These are phyloP conservation scores for Suillia variegata DNA, from an alignment of 2,888 invertebrate genomes.

Conservation along the genomic window DNA sequence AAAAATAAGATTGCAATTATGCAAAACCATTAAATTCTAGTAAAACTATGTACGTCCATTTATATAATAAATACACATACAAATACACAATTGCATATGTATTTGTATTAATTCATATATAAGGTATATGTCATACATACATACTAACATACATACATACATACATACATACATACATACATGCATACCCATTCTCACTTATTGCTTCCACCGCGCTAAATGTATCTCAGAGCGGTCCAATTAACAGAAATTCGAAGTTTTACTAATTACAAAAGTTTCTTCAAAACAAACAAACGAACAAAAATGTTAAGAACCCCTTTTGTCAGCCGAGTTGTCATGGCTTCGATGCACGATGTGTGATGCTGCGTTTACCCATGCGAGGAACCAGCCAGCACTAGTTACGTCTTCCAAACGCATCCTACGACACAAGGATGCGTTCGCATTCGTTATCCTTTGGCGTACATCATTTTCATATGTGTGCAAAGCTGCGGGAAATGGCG, in stretches of 20 bases:
- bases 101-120: too few relatives aligned
- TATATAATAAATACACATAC: too few relatives aligned
- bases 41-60: too few relatives aligned
- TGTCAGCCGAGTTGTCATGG: conserved; percentile 23
- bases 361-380: conserved; percentile 39
- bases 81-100: too few relatives aligned
- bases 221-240: conserved; percentile 14
- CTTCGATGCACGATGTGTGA: background rate
- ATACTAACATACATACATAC: too few relatives aligned
- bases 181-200: too few relatives aligned
- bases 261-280: conserved; percentile 36
- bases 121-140: too few relatives aligned
- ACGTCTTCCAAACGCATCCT: too few relatives aligned
- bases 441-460: background rate
- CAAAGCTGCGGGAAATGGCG: background rate
- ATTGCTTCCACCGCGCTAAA: background rate
- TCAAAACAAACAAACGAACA: conserved; percentile 24
- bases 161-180: too few relatives aligned
- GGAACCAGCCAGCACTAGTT: background rate
- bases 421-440: background rate
- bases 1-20: too few relatives aligned
- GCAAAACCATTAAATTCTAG: too few relatives aligned
- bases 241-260: conserved; percentile 25
- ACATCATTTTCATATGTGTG: background rate
- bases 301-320: conserved; percentile 31